Percentiles rank a stretch among this genome's conserved stretches.
phyloP scores from a whole-genome alignment of 92 coral and sea anemone genomes.

The Parazoanthus swiftii region DNA sequence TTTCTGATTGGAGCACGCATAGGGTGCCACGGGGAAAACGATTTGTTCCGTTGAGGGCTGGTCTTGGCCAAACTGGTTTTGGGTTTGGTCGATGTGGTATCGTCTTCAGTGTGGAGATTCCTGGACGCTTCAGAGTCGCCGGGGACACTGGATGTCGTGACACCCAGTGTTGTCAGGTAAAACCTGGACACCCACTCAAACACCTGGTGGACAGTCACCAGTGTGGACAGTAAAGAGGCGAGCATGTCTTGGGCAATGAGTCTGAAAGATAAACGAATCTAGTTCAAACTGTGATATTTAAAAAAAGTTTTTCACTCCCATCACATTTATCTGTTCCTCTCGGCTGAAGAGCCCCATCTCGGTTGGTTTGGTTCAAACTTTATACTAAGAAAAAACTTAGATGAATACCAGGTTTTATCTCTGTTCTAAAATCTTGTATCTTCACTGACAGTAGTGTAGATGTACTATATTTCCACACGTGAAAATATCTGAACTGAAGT shows the following conservation, averaged over 20 bases:
- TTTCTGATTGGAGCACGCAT: neutral
- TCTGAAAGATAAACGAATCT: neutral
- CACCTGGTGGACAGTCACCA: neutral
- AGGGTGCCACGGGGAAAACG: neutral
- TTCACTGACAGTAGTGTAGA: no score
- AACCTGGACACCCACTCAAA: neutral
- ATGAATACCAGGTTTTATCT: no score
- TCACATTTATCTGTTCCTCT: no score
- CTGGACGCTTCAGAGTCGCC: neutral
- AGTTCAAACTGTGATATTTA: no score
- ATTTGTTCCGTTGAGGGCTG: neutral
- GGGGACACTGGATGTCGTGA: neutral
- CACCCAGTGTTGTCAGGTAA: neutral
- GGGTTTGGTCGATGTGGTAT: neutral
- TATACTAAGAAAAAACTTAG: no score
- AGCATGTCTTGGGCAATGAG: neutral
- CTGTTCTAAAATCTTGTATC: no score
- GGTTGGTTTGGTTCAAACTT: no score
- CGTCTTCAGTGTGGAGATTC: neutral
- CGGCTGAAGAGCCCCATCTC: no score
- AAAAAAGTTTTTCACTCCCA: no score
- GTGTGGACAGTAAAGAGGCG: neutral
- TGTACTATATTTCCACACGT: no score
- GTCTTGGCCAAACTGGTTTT: neutral
- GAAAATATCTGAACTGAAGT: no score